Evolutionary conservation across 2,113 vertebrate species (phyloP).

Genomic region (Nesoenas mayeri): DNA sequence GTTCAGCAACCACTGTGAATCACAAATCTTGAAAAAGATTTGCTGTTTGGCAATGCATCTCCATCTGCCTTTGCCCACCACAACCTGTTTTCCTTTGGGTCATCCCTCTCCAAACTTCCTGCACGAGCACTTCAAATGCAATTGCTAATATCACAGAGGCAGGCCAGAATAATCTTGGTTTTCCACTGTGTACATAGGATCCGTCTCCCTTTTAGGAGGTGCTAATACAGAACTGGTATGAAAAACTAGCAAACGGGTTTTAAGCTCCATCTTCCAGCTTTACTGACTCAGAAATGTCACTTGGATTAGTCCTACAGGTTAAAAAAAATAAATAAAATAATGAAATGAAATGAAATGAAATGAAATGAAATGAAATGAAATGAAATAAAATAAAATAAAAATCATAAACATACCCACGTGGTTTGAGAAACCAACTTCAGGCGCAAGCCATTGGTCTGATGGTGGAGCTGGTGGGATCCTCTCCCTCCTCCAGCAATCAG

Average conservation of each 20-base stretch:
- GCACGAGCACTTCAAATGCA: background rate
- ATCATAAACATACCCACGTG: too few relatives aligned
- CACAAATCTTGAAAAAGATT: background rate
- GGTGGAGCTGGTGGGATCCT: background rate
- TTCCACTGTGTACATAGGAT: background rate
- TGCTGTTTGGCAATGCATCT: background rate
- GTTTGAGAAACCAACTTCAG: background rate
- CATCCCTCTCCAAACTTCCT: background rate
- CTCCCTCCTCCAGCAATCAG: background rate
- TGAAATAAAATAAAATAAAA: background rate
- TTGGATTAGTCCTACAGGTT: background rate
- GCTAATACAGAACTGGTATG: rapidly evolving
- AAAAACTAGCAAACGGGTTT: background rate
- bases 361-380: background rate
- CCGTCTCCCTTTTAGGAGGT: background rate
- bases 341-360: background rate
- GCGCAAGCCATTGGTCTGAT: background rate
- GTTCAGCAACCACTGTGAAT: background rate
- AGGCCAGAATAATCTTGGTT: background rate
- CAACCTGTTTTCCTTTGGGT: background rate
- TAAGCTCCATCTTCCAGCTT: background rate
- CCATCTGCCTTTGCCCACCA: background rate
- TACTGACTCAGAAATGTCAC: background rate
- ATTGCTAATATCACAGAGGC: background rate
- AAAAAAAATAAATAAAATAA: too few relatives aligned